Percentiles rank a stretch among this genome's conserved stretches.
Conservation (phyloP, 2,888 invertebrate genomes). For the Morpho achilles region DNA sequence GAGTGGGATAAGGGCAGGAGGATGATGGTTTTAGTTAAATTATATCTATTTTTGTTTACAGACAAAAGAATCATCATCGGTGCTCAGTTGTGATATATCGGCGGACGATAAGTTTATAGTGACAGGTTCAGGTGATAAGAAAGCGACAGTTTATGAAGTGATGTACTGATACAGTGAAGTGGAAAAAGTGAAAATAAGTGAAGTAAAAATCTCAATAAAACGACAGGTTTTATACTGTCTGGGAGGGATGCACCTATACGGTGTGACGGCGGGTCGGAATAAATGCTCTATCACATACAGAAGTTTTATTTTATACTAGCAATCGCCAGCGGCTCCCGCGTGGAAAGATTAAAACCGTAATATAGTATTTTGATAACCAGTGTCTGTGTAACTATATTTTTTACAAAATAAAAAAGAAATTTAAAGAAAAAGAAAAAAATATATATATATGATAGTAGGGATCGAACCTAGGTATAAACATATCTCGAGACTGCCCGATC, state of each 20-base stretch:
- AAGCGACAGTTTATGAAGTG: conserved; percentile 98
- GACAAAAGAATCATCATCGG: conserved; percentile 98
- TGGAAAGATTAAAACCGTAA: too few species aligned
- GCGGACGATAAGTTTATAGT: conserved; percentile 98
- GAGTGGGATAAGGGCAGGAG: too few species aligned
- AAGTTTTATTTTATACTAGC: conserved; percentile 18
- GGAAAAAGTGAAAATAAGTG: conserved; percentile 47
- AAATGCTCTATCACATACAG: conserved; percentile 21
- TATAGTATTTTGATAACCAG: too few species aligned
- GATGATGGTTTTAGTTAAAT: too few species aligned
- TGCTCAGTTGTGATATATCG: conserved; percentile 98
- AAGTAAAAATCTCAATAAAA: conserved; percentile 30
- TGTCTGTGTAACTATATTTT: too few species aligned
- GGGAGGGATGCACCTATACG: conserved; percentile 9
- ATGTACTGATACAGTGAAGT: conserved; percentile 77
- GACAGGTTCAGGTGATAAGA: conserved; percentile 98
- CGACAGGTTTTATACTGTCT: conserved; percentile 18
- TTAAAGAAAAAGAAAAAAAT: too few species aligned
- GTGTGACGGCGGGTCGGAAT: conserved; percentile 19
- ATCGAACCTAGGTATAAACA: too few species aligned
- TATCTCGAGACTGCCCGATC: too few species aligned
- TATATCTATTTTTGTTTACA: conserved; percentile 56
- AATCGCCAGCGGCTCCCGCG: too few species aligned
- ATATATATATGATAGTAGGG: too few species aligned
- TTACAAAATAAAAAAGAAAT: too few species aligned